phyloP scores from a whole-genome alignment of 2,113 vertebrate genomes.

The Corvus cornix region DNA sequence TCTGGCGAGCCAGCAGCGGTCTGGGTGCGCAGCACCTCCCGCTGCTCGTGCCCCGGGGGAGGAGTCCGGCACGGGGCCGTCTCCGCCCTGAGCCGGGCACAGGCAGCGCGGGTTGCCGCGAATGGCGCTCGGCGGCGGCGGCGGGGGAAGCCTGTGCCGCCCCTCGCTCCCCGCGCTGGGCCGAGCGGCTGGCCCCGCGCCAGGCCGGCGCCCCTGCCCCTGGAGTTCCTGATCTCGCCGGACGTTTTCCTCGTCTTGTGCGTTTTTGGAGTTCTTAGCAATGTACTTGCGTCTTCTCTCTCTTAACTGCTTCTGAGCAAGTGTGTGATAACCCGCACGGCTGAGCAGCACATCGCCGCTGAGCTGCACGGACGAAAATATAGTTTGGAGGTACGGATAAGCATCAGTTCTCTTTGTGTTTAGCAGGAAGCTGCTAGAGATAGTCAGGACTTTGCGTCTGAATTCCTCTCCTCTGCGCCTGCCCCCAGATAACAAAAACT shows the following conservation, averaged over 20 bases:
- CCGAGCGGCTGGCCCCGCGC: background rate
- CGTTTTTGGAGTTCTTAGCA: background rate
- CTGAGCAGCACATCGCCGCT: too few relatives aligned
- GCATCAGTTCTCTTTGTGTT: background rate
- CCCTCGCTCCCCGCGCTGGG: too few relatives aligned
- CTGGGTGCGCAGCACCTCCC: background rate
- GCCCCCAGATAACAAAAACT: background rate
- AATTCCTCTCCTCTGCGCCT: background rate
- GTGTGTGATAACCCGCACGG: fast-evolving
- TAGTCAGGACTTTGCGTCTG: background rate
- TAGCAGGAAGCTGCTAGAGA: background rate
- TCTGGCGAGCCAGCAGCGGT: too few relatives aligned
- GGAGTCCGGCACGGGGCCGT: too few relatives aligned
- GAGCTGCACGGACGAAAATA: background rate
- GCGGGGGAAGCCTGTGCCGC: background rate
- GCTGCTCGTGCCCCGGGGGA: background rate
- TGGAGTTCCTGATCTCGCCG: fast-evolving
- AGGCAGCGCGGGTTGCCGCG: too few relatives aligned
- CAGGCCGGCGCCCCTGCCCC: background rate
- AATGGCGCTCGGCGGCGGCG: background rate
- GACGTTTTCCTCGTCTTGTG: background rate
- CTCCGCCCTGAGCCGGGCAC: too few relatives aligned
- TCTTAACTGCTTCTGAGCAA: background rate
- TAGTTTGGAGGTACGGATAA: background rate
- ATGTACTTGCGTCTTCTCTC: fast-evolving